Evolutionary conservation across 1,140 invertebrate genomes (phyloP).

Genomic region (Drosophila bifasciata): DNA sequence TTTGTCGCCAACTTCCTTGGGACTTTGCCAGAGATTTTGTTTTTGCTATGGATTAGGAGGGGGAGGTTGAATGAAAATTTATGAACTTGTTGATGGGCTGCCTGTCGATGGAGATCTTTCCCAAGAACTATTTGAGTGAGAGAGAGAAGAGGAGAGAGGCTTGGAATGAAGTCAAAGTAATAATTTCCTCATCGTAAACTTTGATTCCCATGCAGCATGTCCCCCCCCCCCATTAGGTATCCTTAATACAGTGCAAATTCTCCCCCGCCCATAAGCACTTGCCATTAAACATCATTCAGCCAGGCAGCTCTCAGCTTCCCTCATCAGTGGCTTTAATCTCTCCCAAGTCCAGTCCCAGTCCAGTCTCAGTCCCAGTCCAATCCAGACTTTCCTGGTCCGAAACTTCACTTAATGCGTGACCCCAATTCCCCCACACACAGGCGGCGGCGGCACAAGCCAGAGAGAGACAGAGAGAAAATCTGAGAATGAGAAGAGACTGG

Average conservation of each 20-base stretch:
- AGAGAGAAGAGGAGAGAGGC: slow-evolving; percentile 8
- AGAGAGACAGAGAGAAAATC: slow-evolving; percentile 2
- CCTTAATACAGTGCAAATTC: slow-evolving; percentile 52
- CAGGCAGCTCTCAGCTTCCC: slow-evolving; percentile 33
- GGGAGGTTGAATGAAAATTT: slow-evolving; percentile 44
- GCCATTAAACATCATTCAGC: slow-evolving; percentile 43
- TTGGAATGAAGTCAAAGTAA: slow-evolving; percentile 9
- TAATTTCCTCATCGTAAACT: not conserved
- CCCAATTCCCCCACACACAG: slow-evolving; percentile 66
- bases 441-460: slow-evolving; percentile 52
- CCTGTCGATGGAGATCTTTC: slow-evolving; percentile 24
- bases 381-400: slow-evolving; percentile 57
- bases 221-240: slow-evolving; percentile 31
- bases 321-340: slow-evolving; percentile 46
- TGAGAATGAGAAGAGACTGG: slow-evolving; percentile 28
- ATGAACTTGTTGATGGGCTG: slow-evolving; percentile 45
- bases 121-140: slow-evolving; percentile 8
- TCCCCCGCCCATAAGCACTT: slow-evolving; percentile 46
- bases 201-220: slow-evolving; percentile 3
- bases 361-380: slow-evolving; percentile 16
- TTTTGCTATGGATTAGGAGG: slow-evolving; percentile 1
- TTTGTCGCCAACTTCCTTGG: slow-evolving; percentile 48
- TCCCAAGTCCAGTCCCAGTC: slow-evolving; percentile 10
- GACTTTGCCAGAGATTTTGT: slow-evolving; percentile 3
- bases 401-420: slow-evolving; percentile 68